Conservation (phyloP, 2,888 invertebrate species). For the Drosophila gaucha region DNA sequence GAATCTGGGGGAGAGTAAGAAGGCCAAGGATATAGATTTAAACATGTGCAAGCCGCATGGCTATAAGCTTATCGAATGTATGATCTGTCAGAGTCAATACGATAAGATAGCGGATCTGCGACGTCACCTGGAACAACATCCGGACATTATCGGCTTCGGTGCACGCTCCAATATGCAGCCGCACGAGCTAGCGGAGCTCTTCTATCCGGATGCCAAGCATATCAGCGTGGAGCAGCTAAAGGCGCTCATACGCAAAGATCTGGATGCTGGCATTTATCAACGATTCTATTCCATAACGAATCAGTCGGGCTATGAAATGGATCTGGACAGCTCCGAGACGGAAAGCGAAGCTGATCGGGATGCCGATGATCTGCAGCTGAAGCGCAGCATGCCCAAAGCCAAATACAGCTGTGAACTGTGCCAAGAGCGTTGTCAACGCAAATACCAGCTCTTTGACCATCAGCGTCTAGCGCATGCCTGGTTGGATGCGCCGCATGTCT, state of each 20-base stretch:
- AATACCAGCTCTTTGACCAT: constrained; percentile 82
- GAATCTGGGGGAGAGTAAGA: constrained; percentile 63
- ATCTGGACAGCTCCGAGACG: constrained; percentile 76
- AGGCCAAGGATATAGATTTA: constrained; percentile 67
- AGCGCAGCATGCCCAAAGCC: constrained; percentile 30
- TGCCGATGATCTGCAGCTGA: constrained; percentile 27
- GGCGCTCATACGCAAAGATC: constrained; percentile 64
- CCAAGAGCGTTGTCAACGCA: constrained; percentile 71
- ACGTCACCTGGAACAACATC: constrained; percentile 80
- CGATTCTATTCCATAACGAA: constrained; percentile 83
- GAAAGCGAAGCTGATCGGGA: constrained; percentile 65
- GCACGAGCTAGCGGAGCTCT: constrained; percentile 66
- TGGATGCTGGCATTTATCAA: constrained; percentile 66
- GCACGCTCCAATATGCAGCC: constrained; percentile 46
- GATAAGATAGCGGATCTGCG: constrained; percentile 80
- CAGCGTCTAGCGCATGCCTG: constrained; percentile 80
- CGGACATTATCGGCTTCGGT: constrained; percentile 62
- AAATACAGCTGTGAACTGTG: constrained; percentile 81
- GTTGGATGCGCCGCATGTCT: constrained; percentile 86
- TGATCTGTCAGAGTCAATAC: constrained; percentile 83
- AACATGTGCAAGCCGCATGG: constrained; percentile 82
- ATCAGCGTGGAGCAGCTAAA: constrained; percentile 58
- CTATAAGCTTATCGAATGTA: constrained; percentile 82
- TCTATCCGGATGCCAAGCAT: constrained; percentile 75
- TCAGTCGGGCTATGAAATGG: constrained; percentile 82